These are phyloP conservation scores for Rhadina sibilatrix DNA, from an alignment of 2,113 vertebrate genomes.

Conservation along the genomic window DNA sequence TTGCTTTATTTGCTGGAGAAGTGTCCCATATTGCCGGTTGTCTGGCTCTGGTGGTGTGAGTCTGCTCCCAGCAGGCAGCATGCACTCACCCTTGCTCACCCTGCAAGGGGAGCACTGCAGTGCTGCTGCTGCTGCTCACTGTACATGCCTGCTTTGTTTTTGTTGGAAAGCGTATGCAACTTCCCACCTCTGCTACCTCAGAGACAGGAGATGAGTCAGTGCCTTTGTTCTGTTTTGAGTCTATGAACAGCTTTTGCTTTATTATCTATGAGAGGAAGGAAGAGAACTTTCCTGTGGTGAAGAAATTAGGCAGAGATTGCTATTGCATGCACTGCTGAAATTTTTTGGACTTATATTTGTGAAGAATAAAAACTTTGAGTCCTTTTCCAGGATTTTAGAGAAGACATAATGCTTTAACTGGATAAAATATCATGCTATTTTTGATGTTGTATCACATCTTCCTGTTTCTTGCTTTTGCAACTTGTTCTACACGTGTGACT, in stretches of 20 bases:
- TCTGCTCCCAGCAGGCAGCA: neutral
- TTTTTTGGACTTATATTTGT: neutral
- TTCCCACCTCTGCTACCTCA: neutral
- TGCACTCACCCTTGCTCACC: neutral
- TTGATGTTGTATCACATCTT: neutral
- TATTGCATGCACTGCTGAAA: neutral
- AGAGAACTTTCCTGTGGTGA: neutral
- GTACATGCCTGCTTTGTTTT: neutral
- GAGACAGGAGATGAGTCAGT: neutral
- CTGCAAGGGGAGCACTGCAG: neutral
- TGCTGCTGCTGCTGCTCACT: neutral
- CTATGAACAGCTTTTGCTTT: neutral
- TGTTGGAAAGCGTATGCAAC: neutral
- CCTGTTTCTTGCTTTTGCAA: neutral
- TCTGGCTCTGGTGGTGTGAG: neutral
- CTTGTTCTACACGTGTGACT: neutral
- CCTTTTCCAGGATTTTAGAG: neutral
- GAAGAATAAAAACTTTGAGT: neutral
- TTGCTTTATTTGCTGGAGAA: neutral
- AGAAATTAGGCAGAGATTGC: neutral
- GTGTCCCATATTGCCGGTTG: fast-evolving
- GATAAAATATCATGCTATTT: neutral
- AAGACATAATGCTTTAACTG: neutral
- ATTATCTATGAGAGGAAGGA: neutral
- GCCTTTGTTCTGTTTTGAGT: neutral